Conservation (phyloP, 2,797 vertebrate species). For the Podarcis lilfordi region DNA sequence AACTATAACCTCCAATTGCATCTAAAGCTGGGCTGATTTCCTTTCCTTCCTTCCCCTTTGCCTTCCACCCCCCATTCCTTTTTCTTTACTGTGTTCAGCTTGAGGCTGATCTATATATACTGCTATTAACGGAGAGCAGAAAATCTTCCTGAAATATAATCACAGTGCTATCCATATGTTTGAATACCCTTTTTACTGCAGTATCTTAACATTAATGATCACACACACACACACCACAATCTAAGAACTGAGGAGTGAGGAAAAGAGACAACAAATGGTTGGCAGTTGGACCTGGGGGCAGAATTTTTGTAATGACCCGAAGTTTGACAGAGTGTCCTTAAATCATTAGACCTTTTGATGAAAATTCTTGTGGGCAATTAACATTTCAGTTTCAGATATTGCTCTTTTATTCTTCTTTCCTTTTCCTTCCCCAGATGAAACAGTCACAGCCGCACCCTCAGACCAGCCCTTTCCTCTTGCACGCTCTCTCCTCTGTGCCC, state of each 20-base stretch:
- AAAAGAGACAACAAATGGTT: background rate
- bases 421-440: constrained; percentile 55
- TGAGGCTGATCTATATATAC: background rate
- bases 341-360: constrained; percentile 46
- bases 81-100: background rate
- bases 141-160: constrained; percentile 15
- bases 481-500: constrained; percentile 41
- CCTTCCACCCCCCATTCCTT: background rate
- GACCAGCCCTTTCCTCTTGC: constrained; percentile 51
- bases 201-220: background rate
- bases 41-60: background rate
- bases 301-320: background rate
- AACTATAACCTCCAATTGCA: background rate
- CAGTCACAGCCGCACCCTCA: constrained; percentile 44
- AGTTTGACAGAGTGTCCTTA: constrained; percentile 42
- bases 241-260: constrained; percentile 19
- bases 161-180: background rate
- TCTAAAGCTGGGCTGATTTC: background rate
- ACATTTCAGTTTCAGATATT: constrained; percentile 32
- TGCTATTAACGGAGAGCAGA: background rate
- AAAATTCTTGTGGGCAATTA: constrained; percentile 51
- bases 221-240: background rate
- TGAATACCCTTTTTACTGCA: background rate
- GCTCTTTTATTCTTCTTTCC: constrained; percentile 19
- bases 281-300: too few relatives aligned